A percentile compares a stretch with the other conserved stretches of the same genome.
These are phyloP conservation scores for Petaurus breviceps DNA, from an alignment of 2,113 vertebrate species.

Conservation along the genomic window DNA sequence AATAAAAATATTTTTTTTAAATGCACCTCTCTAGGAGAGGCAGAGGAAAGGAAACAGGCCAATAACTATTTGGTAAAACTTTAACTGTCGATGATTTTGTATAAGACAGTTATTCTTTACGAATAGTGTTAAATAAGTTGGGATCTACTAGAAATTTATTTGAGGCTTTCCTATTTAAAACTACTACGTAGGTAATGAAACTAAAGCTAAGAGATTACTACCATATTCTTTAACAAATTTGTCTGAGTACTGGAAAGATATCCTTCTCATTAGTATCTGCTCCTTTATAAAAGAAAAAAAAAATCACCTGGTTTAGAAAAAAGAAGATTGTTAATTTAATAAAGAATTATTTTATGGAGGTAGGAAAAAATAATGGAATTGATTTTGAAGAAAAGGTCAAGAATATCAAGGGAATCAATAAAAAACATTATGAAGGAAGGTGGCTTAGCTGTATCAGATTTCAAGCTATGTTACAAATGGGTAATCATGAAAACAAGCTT, in stretches of 20 bases:
- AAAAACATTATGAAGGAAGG: too few species aligned
- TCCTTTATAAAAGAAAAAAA: neutral
- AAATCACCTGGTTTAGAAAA: too few species aligned
- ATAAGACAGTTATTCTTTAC: neutral
- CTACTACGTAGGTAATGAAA: neutral
- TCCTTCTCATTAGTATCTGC: neutral
- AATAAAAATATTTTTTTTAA: neutral
- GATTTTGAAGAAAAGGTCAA: too few species aligned
- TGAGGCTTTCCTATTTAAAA: neutral
- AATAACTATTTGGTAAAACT: neutral
- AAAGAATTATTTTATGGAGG: too few species aligned
- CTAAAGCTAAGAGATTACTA: neutral
- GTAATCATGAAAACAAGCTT: too few species aligned
- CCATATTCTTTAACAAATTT: neutral
- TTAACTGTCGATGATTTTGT: neutral
- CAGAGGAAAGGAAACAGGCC: neutral
- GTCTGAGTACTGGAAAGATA: neutral
- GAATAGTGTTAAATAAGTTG: neutral
- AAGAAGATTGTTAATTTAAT: too few species aligned
- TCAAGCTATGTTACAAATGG: too few species aligned
- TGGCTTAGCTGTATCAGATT: too few species aligned
- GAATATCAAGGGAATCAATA: too few species aligned
- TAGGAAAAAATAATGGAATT: too few species aligned
- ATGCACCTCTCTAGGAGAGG: neutral
- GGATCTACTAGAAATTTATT: neutral